Percentiles rank a stretch among this genome's conserved stretches.
These are phyloP conservation scores for Enoplosus armatus DNA, from an alignment of 2,797 vertebrate species.

Conservation along the genomic window DNA sequence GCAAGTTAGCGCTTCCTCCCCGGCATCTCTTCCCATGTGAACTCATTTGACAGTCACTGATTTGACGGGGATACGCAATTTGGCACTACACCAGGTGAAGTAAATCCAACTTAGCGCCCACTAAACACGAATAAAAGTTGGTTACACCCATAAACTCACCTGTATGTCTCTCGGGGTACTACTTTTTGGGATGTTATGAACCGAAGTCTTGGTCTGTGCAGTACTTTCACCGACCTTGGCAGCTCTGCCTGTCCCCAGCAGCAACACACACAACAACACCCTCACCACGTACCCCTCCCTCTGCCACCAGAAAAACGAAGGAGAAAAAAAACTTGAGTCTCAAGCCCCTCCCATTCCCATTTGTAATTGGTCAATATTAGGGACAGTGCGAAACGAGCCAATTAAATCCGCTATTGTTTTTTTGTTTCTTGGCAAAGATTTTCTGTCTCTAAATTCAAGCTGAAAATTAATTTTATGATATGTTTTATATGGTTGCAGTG, in stretches of 20 bases:
- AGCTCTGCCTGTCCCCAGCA: constrained; percentile 59
- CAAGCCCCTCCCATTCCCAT: constrained; percentile 41
- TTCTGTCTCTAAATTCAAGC: not conserved
- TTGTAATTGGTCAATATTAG: constrained; percentile 71
- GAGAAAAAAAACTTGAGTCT: not conserved
- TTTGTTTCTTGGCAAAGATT: not conserved
- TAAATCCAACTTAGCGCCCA: not conserved
- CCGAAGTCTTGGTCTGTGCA: constrained; percentile 27
- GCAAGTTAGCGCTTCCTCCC: constrained; percentile 66
- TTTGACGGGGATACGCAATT: constrained; percentile 38
- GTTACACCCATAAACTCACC: constrained; percentile 56
- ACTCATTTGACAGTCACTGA: constrained; percentile 68
- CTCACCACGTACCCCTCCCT: constrained; percentile 46
- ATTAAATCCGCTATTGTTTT: constrained; percentile 39
- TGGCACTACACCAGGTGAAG: constrained; percentile 40
- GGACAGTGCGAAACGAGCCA: constrained; percentile 60
- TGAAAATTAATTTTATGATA: not conserved
- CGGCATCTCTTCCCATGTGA: constrained; percentile 73
- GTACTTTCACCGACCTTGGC: constrained; percentile 60
- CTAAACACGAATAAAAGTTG: constrained; percentile 42
- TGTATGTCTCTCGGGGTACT: constrained; percentile 3
- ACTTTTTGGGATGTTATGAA: not conserved
- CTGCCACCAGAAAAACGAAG: not conserved
- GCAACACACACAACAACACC: constrained; percentile 65
- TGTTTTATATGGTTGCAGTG: not conserved